Conservation (phyloP, 1,140 invertebrate genomes). For the Coptotermes formosanus region DNA sequence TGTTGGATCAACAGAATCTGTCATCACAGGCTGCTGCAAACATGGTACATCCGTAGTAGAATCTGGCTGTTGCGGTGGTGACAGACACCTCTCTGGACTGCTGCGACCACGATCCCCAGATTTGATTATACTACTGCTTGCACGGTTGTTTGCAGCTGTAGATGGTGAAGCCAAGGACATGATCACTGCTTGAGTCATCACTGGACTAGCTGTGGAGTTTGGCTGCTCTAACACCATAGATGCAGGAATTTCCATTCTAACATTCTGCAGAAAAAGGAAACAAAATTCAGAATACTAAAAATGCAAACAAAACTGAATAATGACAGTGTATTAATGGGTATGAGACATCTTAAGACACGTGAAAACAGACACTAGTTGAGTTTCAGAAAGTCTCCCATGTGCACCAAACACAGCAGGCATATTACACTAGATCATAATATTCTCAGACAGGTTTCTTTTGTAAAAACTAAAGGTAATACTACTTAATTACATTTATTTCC, state of each 20-base stretch:
- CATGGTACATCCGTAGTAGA: not conserved
- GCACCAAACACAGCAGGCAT: too few relatives aligned
- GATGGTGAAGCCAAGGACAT: not conserved
- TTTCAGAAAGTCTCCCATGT: too few relatives aligned
- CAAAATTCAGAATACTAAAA: not conserved
- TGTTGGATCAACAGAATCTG: not conserved
- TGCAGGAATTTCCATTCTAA: not conserved
- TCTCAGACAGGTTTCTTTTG: too few relatives aligned
- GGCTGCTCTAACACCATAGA: slow-evolving; percentile 18
- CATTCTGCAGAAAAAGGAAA: not conserved
- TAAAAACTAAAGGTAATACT: too few relatives aligned
- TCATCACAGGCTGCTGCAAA: not conserved
- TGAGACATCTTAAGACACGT: too few relatives aligned
- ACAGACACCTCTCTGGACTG: not conserved
- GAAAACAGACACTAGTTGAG: too few relatives aligned
- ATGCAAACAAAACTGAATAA: too few relatives aligned
- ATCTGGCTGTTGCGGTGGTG: slow-evolving; percentile 20
- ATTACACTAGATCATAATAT: too few relatives aligned
- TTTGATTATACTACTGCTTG: not conserved
- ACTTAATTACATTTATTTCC: too few relatives aligned
- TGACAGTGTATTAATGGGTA: too few relatives aligned
- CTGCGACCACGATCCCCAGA: not conserved
- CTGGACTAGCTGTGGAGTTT: not conserved
- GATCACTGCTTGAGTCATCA: not conserved
- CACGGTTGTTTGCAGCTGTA: not conserved